Base-by-base conservation (phyloP, 2,797 vertebrate species). In the Trematocara caparti region DNA sequence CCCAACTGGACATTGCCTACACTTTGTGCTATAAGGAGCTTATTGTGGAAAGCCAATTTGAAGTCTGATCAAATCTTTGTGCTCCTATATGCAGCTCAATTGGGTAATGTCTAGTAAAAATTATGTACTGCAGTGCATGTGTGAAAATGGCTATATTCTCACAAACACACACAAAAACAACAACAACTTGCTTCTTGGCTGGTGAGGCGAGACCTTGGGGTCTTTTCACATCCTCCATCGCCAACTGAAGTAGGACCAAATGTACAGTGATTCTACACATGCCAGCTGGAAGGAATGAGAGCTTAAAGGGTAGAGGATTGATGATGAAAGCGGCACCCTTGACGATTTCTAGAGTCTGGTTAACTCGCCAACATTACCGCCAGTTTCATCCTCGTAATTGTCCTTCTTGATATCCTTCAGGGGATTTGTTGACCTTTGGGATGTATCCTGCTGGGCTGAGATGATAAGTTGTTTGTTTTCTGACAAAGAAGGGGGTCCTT, bases 261-360 rank as follows among this genome's bases (percentile, higher is more conserved):
- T 77, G 36, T 74, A 88, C 45, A 84, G 73, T 57, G 11, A 86
- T 78, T 86, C 51, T 69, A 83, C 40, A 79, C 81, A 81, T 82
- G 73, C 88, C 78, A 84, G 21, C 34, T 5, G 84, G 83, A 83
- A 87, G 87, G 82, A 92, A 90, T 73, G 49, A 83, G 73, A 92
- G 89, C 88, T 95, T 95, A 95, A 96, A 95, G 95, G 95, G 93
- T 87, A 48, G 80, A 93, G 34, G 81, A 72, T 82, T 89, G 69
- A 86, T 87, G 90, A 85, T 83, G 88, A 92, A 96, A 95, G 96
- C 78, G 92, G 90, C 77, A 91, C 90, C 84, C 90, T 83, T 24
- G 93, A 92, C 84, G 71, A 79, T 64, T 90, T 80, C 91, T 96
- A 97, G 91, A 98, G 96, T 96, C 95, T 97, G 83, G 97, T 98